These are phyloP conservation scores for Denticeps clupeoides DNA, from an alignment of 2,797 vertebrate genomes.

Conservation along the genomic window DNA sequence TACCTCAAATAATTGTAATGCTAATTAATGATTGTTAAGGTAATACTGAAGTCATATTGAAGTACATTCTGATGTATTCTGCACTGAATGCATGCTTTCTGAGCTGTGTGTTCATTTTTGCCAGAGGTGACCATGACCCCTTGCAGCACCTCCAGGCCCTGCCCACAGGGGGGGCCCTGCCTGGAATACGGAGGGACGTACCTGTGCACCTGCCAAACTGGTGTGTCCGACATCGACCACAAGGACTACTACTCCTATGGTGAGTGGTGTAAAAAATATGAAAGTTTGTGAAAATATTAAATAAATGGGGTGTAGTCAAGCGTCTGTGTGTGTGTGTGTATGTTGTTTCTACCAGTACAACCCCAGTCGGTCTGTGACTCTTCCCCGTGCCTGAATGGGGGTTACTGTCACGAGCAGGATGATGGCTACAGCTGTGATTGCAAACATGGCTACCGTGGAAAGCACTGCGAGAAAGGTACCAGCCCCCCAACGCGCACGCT, in stretches of 20 bases:
- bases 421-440: constrained; percentile 83
- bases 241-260: constrained; percentile 64
- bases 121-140: constrained; percentile 86
- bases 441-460: constrained; percentile 76
- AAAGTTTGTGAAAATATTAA: too few species aligned
- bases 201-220: constrained; percentile 86
- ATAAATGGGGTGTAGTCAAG: background rate
- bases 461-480: constrained; percentile 88
- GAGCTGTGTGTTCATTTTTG: background rate
- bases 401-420: constrained; percentile 76
- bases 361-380: constrained; percentile 88
- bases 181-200: constrained; percentile 86
- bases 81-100: background rate
- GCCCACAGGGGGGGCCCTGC: constrained; percentile 84
- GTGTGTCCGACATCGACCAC: constrained; percentile 46
- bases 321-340: background rate
- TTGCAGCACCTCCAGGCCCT: constrained; percentile 81
- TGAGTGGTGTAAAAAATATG: too few species aligned
- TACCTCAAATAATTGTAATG: too few species aligned
- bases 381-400: constrained; percentile 88
- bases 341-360: constrained; percentile 74
- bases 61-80: too few species aligned
- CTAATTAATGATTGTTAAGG: too few species aligned
- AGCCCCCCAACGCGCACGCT: background rate
- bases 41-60: too few species aligned